Percentiles rank a stretch among this genome's conserved stretches.
Conservation (phyloP, 2,888 invertebrate species). For the Digitonthophagus gazella region DNA sequence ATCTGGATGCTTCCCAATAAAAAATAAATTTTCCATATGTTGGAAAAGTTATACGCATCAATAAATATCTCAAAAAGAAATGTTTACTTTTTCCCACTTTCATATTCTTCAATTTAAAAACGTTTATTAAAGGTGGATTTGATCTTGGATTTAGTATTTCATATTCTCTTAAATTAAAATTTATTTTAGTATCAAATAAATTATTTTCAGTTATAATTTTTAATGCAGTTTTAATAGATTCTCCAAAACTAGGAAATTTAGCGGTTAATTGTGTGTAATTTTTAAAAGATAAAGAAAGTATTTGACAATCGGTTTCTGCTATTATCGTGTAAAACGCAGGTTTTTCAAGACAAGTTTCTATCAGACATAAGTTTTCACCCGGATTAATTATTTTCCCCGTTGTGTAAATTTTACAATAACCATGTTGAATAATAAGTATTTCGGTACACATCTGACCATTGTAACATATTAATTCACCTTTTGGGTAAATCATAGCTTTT, state of each 20-base stretch:
- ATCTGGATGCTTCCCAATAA: conserved; percentile 34
- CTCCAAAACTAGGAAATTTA: conserved; percentile 45
- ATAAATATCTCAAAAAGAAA: neutral
- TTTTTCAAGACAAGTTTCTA: conserved; percentile 31
- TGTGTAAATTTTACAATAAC: conserved; percentile 29
- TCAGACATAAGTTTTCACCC: conserved; percentile 29
- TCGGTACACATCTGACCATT: conserved; percentile 34
- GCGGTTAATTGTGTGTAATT: conserved; percentile 37
- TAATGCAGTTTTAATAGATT: conserved; percentile 45
- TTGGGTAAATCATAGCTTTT: conserved; percentile 27
- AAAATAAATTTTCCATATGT: conserved; percentile 32
- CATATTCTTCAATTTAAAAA: conserved; percentile 18
- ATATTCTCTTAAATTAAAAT: conserved; percentile 1
- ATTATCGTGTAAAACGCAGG: conserved; percentile 32
- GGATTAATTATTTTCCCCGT: conserved; percentile 22
- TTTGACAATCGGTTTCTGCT: conserved; percentile 32
- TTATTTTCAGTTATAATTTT: neutral
- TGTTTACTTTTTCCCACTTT: neutral
- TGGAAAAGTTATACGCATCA: neutral
- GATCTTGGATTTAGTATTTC: neutral
- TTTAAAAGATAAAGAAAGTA: conserved; percentile 25
- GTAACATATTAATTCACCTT: conserved; percentile 34
- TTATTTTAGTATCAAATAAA: neutral
- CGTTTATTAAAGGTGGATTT: conserved; percentile 17
- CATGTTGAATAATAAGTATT: conserved; percentile 34